Percentiles rank a stretch among this genome's conserved stretches.
Conservation (phyloP, 2,797 vertebrate genomes). For the Acanthis flammea region DNA sequence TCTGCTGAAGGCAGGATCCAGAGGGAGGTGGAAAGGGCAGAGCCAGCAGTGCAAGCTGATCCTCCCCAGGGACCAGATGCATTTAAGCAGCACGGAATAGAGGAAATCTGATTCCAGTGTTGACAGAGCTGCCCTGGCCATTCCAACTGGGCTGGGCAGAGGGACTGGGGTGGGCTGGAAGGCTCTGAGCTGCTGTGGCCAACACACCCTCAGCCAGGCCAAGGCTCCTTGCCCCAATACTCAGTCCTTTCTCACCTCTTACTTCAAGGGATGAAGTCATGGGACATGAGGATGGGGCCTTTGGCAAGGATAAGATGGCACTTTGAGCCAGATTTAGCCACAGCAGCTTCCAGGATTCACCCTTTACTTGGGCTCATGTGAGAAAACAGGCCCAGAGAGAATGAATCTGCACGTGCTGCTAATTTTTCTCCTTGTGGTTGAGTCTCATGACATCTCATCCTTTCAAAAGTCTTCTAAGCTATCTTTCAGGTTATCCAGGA, state of each 20-base stretch:
- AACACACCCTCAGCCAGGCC: not conserved
- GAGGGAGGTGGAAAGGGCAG: constrained; percentile 19
- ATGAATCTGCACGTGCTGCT: rapidly evolving
- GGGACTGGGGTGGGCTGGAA: not conserved
- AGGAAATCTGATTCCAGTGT: constrained; percentile 21
- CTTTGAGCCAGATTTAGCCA: not conserved
- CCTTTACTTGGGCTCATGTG: not conserved
- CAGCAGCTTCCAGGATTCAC: not conserved
- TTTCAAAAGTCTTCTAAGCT: not conserved
- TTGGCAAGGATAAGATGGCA: not conserved
- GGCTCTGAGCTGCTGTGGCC: not conserved
- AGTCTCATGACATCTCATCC: not conserved
- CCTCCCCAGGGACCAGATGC: not conserved
- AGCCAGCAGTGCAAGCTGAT: constrained; percentile 30
- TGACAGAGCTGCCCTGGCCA: not conserved
- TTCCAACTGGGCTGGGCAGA: not conserved
- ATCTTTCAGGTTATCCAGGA: not conserved
- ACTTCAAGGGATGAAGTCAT: not conserved
- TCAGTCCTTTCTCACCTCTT: not conserved
- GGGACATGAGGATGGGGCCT: rapidly evolving
- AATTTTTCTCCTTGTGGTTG: rapidly evolving
- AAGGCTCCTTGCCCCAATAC: rapidly evolving
- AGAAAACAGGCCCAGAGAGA: not conserved
- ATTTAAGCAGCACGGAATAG: not conserved
- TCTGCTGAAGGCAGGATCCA: not conserved